phyloP scores from a whole-genome alignment of 1,140 invertebrate genomes.

The Atta colombica region DNA sequence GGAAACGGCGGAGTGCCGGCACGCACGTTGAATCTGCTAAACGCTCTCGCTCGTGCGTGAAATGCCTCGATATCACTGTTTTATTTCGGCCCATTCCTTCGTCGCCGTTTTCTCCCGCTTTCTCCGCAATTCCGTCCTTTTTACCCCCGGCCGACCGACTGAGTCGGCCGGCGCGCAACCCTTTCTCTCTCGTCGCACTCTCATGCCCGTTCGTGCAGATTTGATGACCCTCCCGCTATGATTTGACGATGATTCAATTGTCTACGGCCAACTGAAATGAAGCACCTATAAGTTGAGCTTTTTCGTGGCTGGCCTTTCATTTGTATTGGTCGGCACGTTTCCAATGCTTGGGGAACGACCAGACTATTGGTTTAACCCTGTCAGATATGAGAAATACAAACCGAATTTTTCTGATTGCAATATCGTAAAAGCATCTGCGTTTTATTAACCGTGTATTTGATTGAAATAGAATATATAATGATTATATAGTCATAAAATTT shows the following conservation, averaged over 20 bases:
- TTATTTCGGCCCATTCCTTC: constrained; percentile 84
- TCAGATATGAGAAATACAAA: neutral
- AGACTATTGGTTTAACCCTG: constrained; percentile 26
- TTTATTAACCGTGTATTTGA: neutral
- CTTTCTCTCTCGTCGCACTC: constrained; percentile 65
- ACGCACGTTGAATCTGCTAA: constrained; percentile 85
- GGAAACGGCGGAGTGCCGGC: constrained; percentile 71
- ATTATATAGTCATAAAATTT: neutral
- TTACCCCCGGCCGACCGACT: constrained; percentile 67
- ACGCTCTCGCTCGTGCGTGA: constrained; percentile 86
- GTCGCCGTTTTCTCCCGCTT: constrained; percentile 70
- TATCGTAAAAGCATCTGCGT: neutral
- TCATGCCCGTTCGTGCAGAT: constrained; percentile 72
- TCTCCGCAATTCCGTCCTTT: constrained; percentile 78
- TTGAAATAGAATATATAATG: neutral
- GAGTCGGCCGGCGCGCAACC: constrained; percentile 60
- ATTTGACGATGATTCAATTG: constrained; percentile 74
- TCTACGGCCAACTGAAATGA: constrained; percentile 66
- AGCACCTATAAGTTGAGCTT: constrained; percentile 44
- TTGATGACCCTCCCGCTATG: constrained; percentile 74
- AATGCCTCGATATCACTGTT: constrained; percentile 87
- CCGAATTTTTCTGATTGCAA: constrained; percentile 18
- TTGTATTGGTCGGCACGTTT: constrained; percentile 3
- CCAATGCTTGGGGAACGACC: neutral
- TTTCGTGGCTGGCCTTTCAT: constrained; percentile 48